Percentiles rank a stretch among this genome's conserved stretches.
These are phyloP conservation scores for Blastobasis adustella DNA, from an alignment of 2,888 invertebrate species.

Conservation along the genomic window DNA sequence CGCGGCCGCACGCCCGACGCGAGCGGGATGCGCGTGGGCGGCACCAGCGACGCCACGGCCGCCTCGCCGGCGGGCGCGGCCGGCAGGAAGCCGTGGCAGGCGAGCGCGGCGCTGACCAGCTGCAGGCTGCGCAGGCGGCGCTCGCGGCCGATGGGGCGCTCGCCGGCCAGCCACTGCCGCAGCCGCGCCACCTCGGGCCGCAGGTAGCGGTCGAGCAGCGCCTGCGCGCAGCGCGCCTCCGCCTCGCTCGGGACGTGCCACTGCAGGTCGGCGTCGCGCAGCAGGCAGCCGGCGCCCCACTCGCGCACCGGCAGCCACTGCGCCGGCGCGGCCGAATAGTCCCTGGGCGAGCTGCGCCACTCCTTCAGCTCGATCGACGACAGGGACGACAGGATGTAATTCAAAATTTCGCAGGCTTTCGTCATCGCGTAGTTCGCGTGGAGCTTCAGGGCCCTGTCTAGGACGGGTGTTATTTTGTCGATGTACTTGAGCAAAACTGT, in stretches of 20 bases:
- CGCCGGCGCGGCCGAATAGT: conserved; percentile 77
- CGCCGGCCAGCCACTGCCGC: conserved; percentile 68
- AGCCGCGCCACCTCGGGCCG: conserved; percentile 77
- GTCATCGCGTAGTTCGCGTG: conserved; percentile 79
- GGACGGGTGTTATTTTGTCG: conserved; percentile 76
- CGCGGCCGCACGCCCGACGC: conserved; percentile 53
- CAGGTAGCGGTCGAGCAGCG: conserved; percentile 78
- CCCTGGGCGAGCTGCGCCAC: conserved; percentile 74
- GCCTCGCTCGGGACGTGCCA: conserved; percentile 86
- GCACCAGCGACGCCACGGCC: conserved; percentile 70
- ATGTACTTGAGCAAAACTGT: conserved; percentile 78
- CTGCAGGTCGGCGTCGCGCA: conserved; percentile 78
- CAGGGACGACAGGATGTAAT: conserved; percentile 74
- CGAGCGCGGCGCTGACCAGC: conserved; percentile 79
- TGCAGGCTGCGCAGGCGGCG: conserved; percentile 80
- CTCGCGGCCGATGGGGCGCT: conserved; percentile 75
- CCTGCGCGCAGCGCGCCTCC: conserved; percentile 80
- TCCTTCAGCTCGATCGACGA: conserved; percentile 77
- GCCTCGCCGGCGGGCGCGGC: conserved; percentile 81
- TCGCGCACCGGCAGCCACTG: conserved; percentile 84
- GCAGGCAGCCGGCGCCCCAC: conserved; percentile 85
- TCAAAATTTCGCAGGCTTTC: conserved; percentile 77
- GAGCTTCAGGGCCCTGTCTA: conserved; percentile 81
- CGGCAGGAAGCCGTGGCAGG: conserved; percentile 79
- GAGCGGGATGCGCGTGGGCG: conserved; percentile 68